Conservation (phyloP, 2,888 invertebrate genomes). For the Willowsia nigromaculata region DNA sequence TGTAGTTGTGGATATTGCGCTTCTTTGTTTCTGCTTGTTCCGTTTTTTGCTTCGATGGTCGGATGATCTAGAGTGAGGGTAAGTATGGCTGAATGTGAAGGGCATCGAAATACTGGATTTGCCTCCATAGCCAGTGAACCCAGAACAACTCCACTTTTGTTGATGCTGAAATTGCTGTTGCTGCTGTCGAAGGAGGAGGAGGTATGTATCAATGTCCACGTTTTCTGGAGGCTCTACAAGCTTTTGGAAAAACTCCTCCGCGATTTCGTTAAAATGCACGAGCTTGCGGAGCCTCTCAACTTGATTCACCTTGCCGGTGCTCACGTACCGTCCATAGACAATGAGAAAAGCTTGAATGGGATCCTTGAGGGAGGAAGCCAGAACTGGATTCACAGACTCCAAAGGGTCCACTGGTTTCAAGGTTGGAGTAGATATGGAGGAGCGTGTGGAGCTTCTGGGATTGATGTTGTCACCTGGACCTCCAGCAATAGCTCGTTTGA, state of each 20-base stretch:
- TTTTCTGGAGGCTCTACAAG: background rate
- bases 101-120: background rate
- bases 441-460: background rate
- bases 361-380: conserved; percentile 54
- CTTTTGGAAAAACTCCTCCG: conserved; percentile 37
- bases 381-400: conserved; percentile 50
- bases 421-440: background rate
- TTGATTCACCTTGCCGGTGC: conserved; percentile 1
- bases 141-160: background rate
- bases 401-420: conserved; percentile 21
- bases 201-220: background rate
- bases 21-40: too few relatives aligned
- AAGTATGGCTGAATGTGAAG: background rate
- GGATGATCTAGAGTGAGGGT: too few relatives aligned
- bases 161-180: background rate
- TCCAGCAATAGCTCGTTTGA: conserved; percentile 29
- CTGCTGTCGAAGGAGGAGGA: background rate
- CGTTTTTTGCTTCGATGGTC: background rate
- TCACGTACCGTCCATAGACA: conserved; percentile 70
- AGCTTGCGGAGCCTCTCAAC: conserved; percentile 40
- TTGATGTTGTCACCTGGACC: background rate
- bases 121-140: background rate
- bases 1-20: too few relatives aligned
- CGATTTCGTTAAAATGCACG: conserved; percentile 17
- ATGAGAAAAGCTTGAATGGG: conserved; percentile 70